These are phyloP conservation scores for Heliconius charithonia DNA, from an alignment of 2,888 invertebrate species.

Conservation along the genomic window DNA sequence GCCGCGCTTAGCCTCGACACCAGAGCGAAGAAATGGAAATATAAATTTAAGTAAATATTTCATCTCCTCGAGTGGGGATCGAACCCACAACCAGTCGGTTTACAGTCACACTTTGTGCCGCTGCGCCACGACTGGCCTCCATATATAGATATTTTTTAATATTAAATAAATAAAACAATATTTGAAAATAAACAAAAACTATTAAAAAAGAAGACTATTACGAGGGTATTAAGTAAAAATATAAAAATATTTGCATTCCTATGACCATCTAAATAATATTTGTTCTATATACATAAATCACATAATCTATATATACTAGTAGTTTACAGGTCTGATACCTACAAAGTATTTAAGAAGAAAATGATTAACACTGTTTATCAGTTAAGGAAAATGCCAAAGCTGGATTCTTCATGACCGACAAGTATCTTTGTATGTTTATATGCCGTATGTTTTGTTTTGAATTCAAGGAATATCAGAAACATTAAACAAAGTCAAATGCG, in stretches of 20 bases:
- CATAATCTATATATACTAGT: not conserved
- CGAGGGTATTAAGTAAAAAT: not conserved
- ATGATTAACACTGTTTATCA: slow-evolving; percentile 9
- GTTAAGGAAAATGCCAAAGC: slow-evolving; percentile 18
- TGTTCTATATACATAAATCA: too few relatives aligned
- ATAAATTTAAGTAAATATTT: too few relatives aligned
- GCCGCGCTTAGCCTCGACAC: too few relatives aligned
- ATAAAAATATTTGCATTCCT: not conserved
- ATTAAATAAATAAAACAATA: not conserved
- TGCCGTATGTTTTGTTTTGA: too few relatives aligned
- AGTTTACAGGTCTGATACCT: not conserved
- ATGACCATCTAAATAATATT: not conserved
- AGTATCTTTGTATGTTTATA: slow-evolving; percentile 8
- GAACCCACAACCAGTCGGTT: too few relatives aligned
- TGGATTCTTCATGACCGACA: slow-evolving; percentile 7
- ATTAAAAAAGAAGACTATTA: not conserved
- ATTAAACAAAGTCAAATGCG: too few relatives aligned
- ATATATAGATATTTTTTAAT: not conserved
- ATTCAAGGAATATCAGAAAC: too few relatives aligned
- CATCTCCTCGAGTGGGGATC: too few relatives aligned
- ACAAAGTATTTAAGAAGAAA: not conserved
- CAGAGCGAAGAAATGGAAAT: too few relatives aligned
- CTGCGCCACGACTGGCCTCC: too few relatives aligned
- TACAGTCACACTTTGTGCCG: too few relatives aligned
- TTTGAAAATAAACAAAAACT: not conserved